A percentile compares a stretch with the other conserved stretches of the same genome.
Evolutionary conservation across 2,113 vertebrate genomes (phyloP).

Genomic region (Xenopus tropicalis): UCB_Xtro_10.0 CM004446.2:14973501-14974000

Average conservation of each 20-base stretch:
- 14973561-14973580: conserved; percentile 57
- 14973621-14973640: conserved; percentile 53
- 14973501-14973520: conserved; percentile 55
- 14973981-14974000: conserved; percentile 71
- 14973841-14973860: conserved; percentile 73
- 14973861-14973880: conserved; percentile 71
- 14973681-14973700: conserved; percentile 65
- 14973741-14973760: conserved; percentile 80
- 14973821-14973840: conserved; percentile 71
- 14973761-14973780: conserved; percentile 82
- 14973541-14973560: conserved; percentile 53
- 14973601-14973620: conserved; percentile 50
- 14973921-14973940: conserved; percentile 65
- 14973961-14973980: conserved; percentile 59
- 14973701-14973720: conserved; percentile 76
- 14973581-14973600: conserved; percentile 55
- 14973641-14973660: conserved; percentile 59
- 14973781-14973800: conserved; percentile 77
- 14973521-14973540: conserved; percentile 52
- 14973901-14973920: conserved; percentile 61
- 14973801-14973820: conserved; percentile 70
- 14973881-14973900: conserved; percentile 68
- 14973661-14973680: conserved; percentile 55
- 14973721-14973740: conserved; percentile 80
- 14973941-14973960: conserved; percentile 66